Evolutionary conservation across 2,888 invertebrate genomes (phyloP).

Genomic region (Blastobasis adustella): DNA sequence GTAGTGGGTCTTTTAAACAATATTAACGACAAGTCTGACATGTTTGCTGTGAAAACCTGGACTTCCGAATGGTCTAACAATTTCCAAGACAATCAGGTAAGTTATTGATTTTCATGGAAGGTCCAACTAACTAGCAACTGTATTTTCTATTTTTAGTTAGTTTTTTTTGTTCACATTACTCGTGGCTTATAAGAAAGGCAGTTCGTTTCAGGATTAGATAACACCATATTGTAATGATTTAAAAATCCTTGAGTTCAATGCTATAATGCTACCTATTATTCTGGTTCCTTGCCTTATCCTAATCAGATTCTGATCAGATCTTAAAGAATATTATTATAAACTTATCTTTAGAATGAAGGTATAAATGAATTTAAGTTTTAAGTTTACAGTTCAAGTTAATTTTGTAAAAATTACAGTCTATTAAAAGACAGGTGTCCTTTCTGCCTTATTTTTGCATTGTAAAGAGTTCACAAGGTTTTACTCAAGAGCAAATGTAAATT

Average conservation of each 20-base stretch:
- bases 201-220: not conserved
- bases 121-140: not conserved
- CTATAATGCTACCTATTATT: not conserved
- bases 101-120: conserved; percentile 31
- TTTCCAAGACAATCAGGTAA: conserved; percentile 68
- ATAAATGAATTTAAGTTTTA: too few relatives aligned
- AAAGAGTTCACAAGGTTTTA: too few relatives aligned
- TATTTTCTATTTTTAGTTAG: not conserved
- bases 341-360: too few relatives aligned
- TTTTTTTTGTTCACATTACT: not conserved
- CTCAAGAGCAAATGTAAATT: too few relatives aligned
- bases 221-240: not conserved
- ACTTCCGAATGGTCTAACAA: conserved; percentile 64
- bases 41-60: conserved; percentile 69
- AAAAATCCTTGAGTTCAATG: conserved; percentile 21
- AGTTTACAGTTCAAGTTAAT: too few relatives aligned
- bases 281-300: too few relatives aligned
- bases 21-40: conserved; percentile 61
- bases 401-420: too few relatives aligned
- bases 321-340: too few relatives aligned
- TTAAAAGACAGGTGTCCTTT: too few relatives aligned
- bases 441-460: too few relatives aligned
- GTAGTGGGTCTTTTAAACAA: conserved; percentile 61
- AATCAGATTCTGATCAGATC: too few relatives aligned
- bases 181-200: too few relatives aligned